Percentiles rank a stretch among this genome's conserved stretches.
Evolutionary conservation across 1,140 invertebrate species (phyloP).

Genomic region (Hestina assimilis): DNA sequence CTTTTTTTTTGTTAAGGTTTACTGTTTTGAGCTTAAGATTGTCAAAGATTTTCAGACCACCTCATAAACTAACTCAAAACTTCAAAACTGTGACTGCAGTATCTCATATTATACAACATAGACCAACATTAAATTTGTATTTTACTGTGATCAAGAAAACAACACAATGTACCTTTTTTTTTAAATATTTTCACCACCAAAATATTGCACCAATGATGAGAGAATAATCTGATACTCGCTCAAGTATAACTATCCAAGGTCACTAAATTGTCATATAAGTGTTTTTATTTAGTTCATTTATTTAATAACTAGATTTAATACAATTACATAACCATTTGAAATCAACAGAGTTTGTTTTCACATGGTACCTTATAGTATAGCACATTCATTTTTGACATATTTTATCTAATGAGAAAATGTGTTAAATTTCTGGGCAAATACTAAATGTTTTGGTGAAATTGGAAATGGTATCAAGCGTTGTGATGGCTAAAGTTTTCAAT

Average conservation of each 20-base stretch:
- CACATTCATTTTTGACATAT: slow-evolving; percentile 17
- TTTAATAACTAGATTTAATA: too few species aligned
- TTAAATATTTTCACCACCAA: neutral
- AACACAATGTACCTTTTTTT: neutral
- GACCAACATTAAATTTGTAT: neutral
- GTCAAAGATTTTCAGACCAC: too few species aligned
- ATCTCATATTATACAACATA: too few species aligned
- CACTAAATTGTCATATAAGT: slow-evolving; percentile 13
- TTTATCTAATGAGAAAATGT: slow-evolving; percentile 28
- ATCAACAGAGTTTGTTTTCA: slow-evolving; percentile 6
- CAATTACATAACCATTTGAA: slow-evolving; percentile 27
- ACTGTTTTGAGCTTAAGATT: too few species aligned
- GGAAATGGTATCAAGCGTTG: slow-evolving; percentile 43
- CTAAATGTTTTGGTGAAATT: slow-evolving; percentile 33
- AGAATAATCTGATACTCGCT: slow-evolving; percentile 33
- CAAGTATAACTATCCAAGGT: slow-evolving; percentile 26
- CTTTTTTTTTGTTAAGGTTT: too few species aligned
- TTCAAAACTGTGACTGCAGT: too few species aligned
- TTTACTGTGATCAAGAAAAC: too few species aligned
- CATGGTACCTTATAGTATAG: neutral
- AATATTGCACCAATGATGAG: slow-evolving; percentile 38
- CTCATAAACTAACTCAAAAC: too few species aligned
- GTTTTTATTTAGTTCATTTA: too few species aligned
- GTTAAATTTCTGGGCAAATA: slow-evolving; percentile 27
- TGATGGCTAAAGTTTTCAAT: slow-evolving; percentile 45